Conservation (phyloP, 2,113 vertebrate species). For the Bungarus multicinctus region DNA sequence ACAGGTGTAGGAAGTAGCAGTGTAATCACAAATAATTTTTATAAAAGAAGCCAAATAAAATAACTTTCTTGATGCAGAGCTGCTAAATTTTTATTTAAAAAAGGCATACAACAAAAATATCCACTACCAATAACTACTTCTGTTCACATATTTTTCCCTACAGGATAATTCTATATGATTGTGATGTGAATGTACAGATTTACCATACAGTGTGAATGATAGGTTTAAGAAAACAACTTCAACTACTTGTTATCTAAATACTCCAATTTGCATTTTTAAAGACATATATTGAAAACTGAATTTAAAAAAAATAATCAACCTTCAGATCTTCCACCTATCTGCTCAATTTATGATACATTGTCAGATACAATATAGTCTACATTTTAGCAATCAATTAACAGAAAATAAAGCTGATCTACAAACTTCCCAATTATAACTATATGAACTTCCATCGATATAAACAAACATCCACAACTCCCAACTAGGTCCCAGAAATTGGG, state of each 20-base stretch:
- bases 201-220: not conserved
- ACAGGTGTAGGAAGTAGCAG: not conserved
- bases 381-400: constrained; percentile 10
- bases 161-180: not conserved
- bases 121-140: not conserved
- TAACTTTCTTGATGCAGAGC: not conserved
- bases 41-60: not conserved
- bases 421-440: not conserved
- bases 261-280: not conserved
- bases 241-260: not conserved
- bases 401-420: not conserved
- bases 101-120: not conserved
- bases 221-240: not conserved
- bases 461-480: not conserved
- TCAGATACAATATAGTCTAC: not conserved
- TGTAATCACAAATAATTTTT: not conserved
- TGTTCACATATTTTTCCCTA: not conserved
- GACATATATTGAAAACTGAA: not conserved
- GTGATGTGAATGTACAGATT: not conserved
- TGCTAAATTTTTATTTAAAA: not conserved
- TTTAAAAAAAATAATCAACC: not conserved
- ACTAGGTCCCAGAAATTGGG: not conserved
- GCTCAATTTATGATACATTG: not conserved
- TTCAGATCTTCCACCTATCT: not conserved
- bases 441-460: not conserved